Conservation (phyloP, 2,113 vertebrate species). For the Melanerpes formicivorus region DNA sequence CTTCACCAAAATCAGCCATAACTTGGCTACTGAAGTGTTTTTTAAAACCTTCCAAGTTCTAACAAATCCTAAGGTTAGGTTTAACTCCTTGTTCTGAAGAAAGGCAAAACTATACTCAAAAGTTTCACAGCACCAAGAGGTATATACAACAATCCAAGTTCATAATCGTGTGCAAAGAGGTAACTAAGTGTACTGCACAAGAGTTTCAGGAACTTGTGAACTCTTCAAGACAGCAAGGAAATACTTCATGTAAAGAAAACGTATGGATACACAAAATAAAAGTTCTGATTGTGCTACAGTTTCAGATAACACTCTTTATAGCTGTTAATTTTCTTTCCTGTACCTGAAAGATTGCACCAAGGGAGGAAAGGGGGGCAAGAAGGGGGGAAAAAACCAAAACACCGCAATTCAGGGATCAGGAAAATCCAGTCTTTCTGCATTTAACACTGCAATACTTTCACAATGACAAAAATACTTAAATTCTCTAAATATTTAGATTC, state of each 20-base stretch:
- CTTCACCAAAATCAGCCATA: not conserved
- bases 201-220: not conserved
- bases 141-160: not conserved
- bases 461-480: not conserved
- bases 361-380: not conserved
- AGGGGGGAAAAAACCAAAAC: rapidly evolving
- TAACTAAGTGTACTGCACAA: not conserved
- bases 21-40: not conserved
- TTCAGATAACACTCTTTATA: not conserved
- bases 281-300: not conserved
- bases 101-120: not conserved
- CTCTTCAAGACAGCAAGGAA: not conserved
- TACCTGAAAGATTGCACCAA: not conserved
- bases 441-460: not conserved
- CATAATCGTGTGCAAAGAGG: not conserved
- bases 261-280: not conserved
- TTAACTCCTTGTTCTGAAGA: not conserved
- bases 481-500: not conserved
- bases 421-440: not conserved
- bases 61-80: not conserved
- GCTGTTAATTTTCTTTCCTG: not conserved
- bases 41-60: not conserved
- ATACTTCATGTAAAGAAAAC: not conserved
- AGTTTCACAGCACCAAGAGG: not conserved
- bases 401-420: not conserved